These are phyloP conservation scores for Cistogaster globosa DNA, from an alignment of 2,888 invertebrate species.

Conservation along the genomic window DNA sequence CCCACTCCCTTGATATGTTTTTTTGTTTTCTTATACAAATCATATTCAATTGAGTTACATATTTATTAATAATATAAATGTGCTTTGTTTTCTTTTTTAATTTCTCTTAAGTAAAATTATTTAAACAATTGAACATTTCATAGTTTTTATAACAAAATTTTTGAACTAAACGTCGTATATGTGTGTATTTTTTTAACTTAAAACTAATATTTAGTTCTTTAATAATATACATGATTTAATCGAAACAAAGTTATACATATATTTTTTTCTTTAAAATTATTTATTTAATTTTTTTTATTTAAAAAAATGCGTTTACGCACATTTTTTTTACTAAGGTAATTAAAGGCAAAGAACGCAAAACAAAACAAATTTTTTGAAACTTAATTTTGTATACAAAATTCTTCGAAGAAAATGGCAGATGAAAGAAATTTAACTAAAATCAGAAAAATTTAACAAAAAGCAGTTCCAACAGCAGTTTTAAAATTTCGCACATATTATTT, in stretches of 20 bases:
- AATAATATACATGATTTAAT: slow-evolving; percentile 51
- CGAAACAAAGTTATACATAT: slow-evolving; percentile 40
- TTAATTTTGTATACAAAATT: slow-evolving; percentile 21
- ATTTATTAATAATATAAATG: slow-evolving; percentile 65
- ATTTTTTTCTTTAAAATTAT: slow-evolving; percentile 21
- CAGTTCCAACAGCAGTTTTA: too few species aligned
- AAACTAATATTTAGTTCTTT: slow-evolving; percentile 54
- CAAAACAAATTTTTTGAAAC: slow-evolving; percentile 48
- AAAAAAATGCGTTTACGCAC: slow-evolving; percentile 58
- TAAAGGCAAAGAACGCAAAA: slow-evolving; percentile 11
- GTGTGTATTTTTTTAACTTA: slow-evolving; percentile 77
- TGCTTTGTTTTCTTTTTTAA: slow-evolving; percentile 60
- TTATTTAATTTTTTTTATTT: slow-evolving; percentile 29
- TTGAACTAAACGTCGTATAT: slow-evolving; percentile 78
- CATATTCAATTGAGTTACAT: slow-evolving; percentile 60
- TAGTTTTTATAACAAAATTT: slow-evolving; percentile 72
- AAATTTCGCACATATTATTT: too few species aligned
- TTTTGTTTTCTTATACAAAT: slow-evolving; percentile 42
- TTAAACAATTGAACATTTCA: slow-evolving; percentile 14
- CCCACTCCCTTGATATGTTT: slow-evolving; percentile 51
- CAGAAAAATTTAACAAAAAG: neutral
- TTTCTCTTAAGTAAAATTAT: slow-evolving; percentile 45
- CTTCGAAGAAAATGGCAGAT: neutral
- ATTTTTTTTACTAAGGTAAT: slow-evolving; percentile 44
- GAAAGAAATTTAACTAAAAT: neutral